A percentile compares a stretch with the other conserved stretches of the same genome.
phyloP scores from a whole-genome alignment of 1,140 invertebrate genomes.

The Tetragnatha versicolor region DNA sequence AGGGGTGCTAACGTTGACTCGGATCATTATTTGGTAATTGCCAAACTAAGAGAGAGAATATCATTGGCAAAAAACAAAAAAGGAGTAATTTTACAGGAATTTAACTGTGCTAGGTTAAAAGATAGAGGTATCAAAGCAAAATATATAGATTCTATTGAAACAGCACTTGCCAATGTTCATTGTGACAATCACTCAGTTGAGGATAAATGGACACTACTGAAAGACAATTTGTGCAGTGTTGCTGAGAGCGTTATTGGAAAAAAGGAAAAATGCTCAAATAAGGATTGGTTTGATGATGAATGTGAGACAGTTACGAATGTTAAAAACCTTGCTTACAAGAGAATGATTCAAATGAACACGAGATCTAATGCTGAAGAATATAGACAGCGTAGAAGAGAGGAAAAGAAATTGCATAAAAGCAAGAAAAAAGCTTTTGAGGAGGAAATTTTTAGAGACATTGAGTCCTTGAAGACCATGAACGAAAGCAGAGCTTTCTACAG shows the following conservation, averaged over 20 bases:
- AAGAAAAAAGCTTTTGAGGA: not conserved
- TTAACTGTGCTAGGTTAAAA: not conserved
- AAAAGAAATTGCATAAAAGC: not conserved
- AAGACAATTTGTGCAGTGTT: not conserved
- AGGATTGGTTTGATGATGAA: constrained; percentile 1
- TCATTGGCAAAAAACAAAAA: not conserved
- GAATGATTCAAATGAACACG: not conserved
- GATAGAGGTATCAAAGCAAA: not conserved
- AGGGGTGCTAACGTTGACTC: not conserved
- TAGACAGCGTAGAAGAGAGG: not conserved
- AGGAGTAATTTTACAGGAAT: not conserved
- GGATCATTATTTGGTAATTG: not conserved
- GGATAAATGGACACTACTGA: not conserved
- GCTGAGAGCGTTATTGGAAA: too few species aligned
- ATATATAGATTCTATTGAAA: not conserved
- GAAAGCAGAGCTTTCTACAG: constrained; percentile 3
- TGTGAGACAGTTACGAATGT: not conserved
- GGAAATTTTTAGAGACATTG: not conserved
- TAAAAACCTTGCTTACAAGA: not conserved
- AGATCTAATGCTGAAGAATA: not conserved
- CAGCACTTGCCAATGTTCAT: not conserved
- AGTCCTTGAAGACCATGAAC: constrained; percentile 12
- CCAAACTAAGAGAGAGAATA: not conserved
- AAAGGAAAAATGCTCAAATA: not conserved
- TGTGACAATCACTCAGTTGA: not conserved